A percentile compares a stretch with the other conserved stretches of the same genome.
Evolutionary conservation across 2,113 vertebrate species (phyloP).

Genomic region (Acrocephalus kingi): DNA sequence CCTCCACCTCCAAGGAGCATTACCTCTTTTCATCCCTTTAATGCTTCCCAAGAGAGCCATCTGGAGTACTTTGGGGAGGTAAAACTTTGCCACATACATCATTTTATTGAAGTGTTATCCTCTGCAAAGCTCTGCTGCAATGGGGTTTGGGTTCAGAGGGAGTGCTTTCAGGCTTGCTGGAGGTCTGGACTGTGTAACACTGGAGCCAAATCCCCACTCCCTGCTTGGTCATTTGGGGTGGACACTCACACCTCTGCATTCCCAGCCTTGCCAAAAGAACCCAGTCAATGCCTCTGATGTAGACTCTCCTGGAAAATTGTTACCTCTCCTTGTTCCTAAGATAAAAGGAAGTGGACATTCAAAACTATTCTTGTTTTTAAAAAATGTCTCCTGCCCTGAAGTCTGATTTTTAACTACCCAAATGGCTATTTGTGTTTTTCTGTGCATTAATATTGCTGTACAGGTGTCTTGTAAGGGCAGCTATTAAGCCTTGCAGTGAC

Average conservation of each 20-base stretch:
- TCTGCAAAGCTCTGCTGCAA: neutral
- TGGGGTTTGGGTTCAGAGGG: neutral
- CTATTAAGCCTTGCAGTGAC: neutral
- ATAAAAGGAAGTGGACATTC: neutral
- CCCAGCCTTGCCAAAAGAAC: neutral
- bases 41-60: neutral
- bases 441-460: neutral
- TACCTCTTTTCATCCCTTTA: constrained; percentile 20
- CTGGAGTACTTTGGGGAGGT: neutral
- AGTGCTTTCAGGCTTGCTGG: neutral
- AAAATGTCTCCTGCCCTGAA: neutral
- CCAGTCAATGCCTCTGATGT: neutral
- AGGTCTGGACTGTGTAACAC: constrained; percentile 8
- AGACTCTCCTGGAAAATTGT: neutral
- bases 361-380: neutral
- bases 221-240: neutral
- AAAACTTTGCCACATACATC: neutral
- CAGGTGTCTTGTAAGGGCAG: neutral
- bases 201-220: neutral
- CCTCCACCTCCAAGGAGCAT: neutral
- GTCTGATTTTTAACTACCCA: neutral
- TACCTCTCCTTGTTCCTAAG: neutral
- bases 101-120: neutral
- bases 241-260: neutral
- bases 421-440: neutral